phyloP scores from a whole-genome alignment of 2,113 vertebrate species.

The Pandion haliaetus region DNA sequence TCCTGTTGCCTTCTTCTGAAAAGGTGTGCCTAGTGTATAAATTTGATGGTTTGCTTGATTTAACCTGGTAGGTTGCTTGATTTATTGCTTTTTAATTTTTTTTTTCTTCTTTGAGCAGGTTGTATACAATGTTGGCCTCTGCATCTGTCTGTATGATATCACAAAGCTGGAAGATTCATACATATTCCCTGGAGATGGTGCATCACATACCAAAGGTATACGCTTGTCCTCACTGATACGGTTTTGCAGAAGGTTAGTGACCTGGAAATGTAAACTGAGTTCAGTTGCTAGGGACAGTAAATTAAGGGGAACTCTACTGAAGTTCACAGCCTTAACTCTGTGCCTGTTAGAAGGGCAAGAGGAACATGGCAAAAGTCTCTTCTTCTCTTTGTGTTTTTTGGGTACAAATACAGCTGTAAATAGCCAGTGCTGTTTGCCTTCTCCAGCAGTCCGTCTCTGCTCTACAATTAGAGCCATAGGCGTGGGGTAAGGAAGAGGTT shows the following conservation, averaged over 20 bases:
- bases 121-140: conserved; percentile 92
- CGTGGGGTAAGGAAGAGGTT: not conserved
- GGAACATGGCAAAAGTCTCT: not conserved
- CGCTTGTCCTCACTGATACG: not conserved
- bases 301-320: not conserved
- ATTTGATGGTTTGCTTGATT: not conserved
- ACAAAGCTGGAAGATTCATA: conserved; percentile 95
- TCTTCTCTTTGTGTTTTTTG: not conserved
- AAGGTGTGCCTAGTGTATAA: not conserved
- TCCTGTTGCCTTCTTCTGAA: not conserved
- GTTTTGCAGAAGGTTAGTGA: not conserved
- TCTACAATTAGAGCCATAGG: not conserved
- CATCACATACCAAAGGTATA: conserved; percentile 93
- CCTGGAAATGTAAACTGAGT: not conserved
- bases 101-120: conserved; percentile 73
- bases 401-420: not conserved
- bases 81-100: not conserved
- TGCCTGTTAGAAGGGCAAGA: not conserved
- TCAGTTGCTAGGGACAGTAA: not conserved
- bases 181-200: conserved; percentile 95
- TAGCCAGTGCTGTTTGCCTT: not conserved
- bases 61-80: not conserved
- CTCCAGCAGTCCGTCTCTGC: not conserved
- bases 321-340: not conserved
- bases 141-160: conserved; percentile 93